Evolutionary conservation across 2,797 vertebrate genomes (phyloP), one percentile per base, ranked within the genome.

Genomic region (Cottoperca gobio): DNA sequence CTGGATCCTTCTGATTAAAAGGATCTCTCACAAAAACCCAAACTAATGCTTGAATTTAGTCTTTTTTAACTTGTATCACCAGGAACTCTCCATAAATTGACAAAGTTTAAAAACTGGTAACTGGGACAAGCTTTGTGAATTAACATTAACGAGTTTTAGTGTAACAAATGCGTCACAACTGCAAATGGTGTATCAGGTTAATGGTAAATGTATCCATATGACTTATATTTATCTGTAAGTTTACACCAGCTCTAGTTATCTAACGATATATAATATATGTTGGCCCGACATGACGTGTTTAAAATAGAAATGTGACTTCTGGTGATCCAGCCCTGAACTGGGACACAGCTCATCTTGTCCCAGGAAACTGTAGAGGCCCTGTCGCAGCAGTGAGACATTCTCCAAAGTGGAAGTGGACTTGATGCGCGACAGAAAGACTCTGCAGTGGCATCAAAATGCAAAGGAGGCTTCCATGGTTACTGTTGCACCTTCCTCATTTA

Each of bases 301-400:
- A 59, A 28, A 61, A 28, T 17, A 40, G 2, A 63, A 62, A 66
- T 61, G 14, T 8, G 16, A 58, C 11, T 52, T 57, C 5, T 40
- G 57, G 50, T 19, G 37, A 52, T 85, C 69, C 59, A 33, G 70
- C 42, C 65, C 50, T 73, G 66, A 76, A 72, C 52, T 76, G 85
- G 67, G 81, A 91, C 81, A 68, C 76, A 81, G 79, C 77, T 75
- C 55, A 55, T 53, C 46, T 23, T 46, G 83, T 81, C 37, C 70
- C 61, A 73, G 81, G 61, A 70, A 61, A 55, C 53, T 28, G 3
- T 9, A 11, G 43, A 63, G 69, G 68, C 33, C 19, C 14, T 1
- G 42, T 42, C 1, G 6, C 16, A 57, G 73, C 70, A 5, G 33
- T 17, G 13, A 67, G 71, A 66, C 39, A 0, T 43, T 50, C 42